Evolutionary conservation across 2,797 vertebrate genomes (phyloP).

Genomic region (Cheracebus regulus): DNA sequence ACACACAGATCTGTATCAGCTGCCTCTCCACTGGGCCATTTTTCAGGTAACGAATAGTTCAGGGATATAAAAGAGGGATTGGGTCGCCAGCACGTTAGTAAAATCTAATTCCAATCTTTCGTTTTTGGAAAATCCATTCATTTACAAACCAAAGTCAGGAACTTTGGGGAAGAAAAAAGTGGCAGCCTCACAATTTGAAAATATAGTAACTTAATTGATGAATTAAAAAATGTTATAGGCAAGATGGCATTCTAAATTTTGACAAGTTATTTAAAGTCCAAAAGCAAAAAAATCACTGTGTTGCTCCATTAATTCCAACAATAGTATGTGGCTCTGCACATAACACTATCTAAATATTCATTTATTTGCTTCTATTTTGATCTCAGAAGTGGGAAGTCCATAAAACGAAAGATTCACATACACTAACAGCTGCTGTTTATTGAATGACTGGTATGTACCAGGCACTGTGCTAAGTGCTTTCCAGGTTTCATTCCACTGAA

Average conservation of each 20-base stretch:
- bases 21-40: neutral
- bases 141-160: neutral
- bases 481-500: neutral
- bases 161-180: neutral
- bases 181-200: neutral
- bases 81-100: neutral
- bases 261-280: neutral
- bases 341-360: neutral
- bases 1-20: neutral
- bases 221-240: neutral
- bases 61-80: rapidly evolving
- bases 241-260: neutral
- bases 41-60: neutral
- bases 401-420: neutral
- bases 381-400: neutral
- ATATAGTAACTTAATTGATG: neutral
- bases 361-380: neutral
- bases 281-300: neutral
- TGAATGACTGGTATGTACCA: neutral
- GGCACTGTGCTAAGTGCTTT: too few relatives aligned
- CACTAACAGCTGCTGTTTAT: neutral
- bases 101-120: neutral
- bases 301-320: neutral
- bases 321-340: neutral
- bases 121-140: neutral